Evolutionary conservation across 1,140 invertebrate genomes (phyloP).

Genomic region (Pseudomyrmex flavicornis): DNA sequence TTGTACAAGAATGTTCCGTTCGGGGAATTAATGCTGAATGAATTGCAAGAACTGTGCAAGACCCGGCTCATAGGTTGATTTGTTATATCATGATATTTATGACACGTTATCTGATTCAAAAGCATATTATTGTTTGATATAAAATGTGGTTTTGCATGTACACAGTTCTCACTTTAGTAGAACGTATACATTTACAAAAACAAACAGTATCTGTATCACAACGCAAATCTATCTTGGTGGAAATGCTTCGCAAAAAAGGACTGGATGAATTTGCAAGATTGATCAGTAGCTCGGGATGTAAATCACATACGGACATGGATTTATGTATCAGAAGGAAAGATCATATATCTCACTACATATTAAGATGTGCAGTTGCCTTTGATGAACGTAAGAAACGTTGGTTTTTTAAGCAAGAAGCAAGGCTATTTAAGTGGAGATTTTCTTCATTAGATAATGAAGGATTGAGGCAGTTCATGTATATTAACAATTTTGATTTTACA

Average conservation of each 20-base stretch:
- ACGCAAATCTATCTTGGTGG: conserved; percentile 13
- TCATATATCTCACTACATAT: conserved; percentile 96
- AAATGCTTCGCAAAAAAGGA: conserved; percentile 17
- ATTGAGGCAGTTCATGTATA: conserved; percentile 89
- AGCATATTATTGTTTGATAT: background rate
- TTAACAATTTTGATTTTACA: conserved; percentile 90
- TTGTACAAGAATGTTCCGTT: conserved; percentile 19
- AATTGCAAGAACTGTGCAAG: conserved; percentile 24
- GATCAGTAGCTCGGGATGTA: conserved; percentile 81
- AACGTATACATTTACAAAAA: conserved; percentile 26
- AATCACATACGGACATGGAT: conserved; percentile 85
- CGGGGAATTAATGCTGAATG: background rate
- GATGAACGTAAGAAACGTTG: conserved; percentile 91
- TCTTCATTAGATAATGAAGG: conserved; percentile 87
- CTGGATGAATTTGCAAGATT: conserved; percentile 36
- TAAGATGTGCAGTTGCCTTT: conserved; percentile 94
- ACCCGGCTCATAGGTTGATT: conserved; percentile 43
- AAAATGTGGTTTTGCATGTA: background rate
- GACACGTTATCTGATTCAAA: background rate
- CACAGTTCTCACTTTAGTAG: conserved; percentile 54
- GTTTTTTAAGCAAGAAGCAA: conserved; percentile 95
- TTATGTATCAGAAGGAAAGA: conserved; percentile 90
- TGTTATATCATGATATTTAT: background rate
- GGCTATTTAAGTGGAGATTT: conserved; percentile 96
- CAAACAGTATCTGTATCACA: conserved; percentile 8